A percentile compares a stretch with the other conserved stretches of the same genome.
phyloP scores from a whole-genome alignment of 2,113 vertebrate species.

The Chaenogobius annularis region DNA sequence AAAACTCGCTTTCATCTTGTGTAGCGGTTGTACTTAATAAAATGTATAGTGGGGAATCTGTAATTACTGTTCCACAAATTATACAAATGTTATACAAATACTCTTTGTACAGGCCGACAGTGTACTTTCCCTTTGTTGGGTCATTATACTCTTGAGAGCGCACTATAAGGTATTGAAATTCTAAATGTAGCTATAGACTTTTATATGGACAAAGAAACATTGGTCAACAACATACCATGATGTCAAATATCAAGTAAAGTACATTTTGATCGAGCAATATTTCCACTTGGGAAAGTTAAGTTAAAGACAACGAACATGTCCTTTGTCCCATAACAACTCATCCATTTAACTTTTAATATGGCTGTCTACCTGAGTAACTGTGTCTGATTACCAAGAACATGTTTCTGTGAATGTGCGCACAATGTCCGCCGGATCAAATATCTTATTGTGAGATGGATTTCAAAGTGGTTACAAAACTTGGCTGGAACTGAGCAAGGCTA shows the following conservation, averaged over 20 bases:
- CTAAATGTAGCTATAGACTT: neutral
- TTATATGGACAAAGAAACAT: neutral
- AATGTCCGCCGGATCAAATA: slow-evolving; percentile 40
- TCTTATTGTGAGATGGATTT: slow-evolving; percentile 36
- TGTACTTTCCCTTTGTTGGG: neutral
- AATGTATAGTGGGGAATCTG: neutral
- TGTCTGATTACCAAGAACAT: slow-evolving; percentile 29
- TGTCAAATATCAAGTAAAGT: neutral
- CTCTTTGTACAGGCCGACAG: neutral
- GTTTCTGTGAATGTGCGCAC: slow-evolving; percentile 21
- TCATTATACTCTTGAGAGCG: neutral
- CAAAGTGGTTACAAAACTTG: slow-evolving; percentile 17
- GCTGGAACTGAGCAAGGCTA: slow-evolving; percentile 12
- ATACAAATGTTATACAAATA: no score
- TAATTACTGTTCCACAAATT: neutral
- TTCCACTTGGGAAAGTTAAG: no score
- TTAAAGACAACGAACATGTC: no score
- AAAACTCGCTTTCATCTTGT: neutral
- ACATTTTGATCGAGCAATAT: neutral
- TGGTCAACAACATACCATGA: neutral
- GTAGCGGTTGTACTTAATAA: neutral
- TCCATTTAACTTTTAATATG: slow-evolving; percentile 11
- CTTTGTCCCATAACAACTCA: neutral
- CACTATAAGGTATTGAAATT: neutral
- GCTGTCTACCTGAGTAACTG: neutral